Base-by-base conservation (phyloP, 2,113 vertebrate species). In the Lontra canadensis region DNA sequence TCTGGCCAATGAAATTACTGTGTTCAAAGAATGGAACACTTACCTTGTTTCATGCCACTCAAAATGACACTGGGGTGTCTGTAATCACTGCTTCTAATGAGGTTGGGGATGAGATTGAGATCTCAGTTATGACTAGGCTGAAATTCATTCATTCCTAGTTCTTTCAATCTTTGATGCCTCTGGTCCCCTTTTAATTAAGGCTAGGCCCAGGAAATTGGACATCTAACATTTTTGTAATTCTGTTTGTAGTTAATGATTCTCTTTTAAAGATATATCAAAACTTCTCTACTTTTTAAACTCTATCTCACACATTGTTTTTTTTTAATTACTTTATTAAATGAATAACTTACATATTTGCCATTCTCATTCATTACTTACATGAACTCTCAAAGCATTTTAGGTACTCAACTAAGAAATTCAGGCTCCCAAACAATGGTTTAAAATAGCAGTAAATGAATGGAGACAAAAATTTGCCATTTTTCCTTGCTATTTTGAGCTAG, bases 41-140 rank as follows among this genome's bases (percentile, higher is more conserved):
- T 95, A 92, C 91, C 76, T 84, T 97, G 61, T 88, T 92, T 39
- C 96, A 31, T 65, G 90, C 97, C 89, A 98, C 84, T 67, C 96
- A 90, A 96, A 97, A 96, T 76, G 88, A 97, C 23, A 74, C 69
- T 2, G 86, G 82, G n/a, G 88, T 84, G 3, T 97, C 93, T 21
- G 25, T 79, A 10, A 63, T 97, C 84, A 29, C 39, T 69, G 94
- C 97, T 94, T 98, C 95, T 87, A 90, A 2, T 97, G 92, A 97
- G 39, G 39, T 44, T 96, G 94, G 84, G 90, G 98, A 82, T 65
- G 90, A 85, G 59, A 97, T 36, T 36, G 85, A 98, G 52, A 97
- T 97, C 86, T 93, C 65, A 90, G 74, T 98, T 94, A 86, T 87
- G 84, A 97, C 85, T 98, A 97, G 57, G 81, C 44, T 88, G 23